These are phyloP conservation scores for Chaetogeoica ovagalla DNA, from an alignment of 2,888 invertebrate genomes.

Conservation along the genomic window DNA sequence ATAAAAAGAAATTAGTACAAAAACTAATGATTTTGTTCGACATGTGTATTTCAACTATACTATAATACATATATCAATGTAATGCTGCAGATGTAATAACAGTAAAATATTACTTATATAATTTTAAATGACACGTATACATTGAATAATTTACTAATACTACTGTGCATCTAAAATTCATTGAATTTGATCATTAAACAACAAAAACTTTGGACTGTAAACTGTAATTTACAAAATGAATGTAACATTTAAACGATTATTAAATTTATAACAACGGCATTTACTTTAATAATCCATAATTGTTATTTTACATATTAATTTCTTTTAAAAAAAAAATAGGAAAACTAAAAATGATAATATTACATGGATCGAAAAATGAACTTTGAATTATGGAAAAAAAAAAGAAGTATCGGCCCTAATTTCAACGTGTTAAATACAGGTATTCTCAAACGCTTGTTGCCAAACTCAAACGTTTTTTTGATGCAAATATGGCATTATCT, in stretches of 20 bases:
- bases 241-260: background rate
- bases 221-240: background rate
- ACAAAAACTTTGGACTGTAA: background rate
- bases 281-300: background rate
- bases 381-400: slow-evolving; percentile 1
- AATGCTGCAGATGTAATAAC: slow-evolving; percentile 3
- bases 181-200: background rate
- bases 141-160: slow-evolving; percentile 1
- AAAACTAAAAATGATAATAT: slow-evolving; percentile 7
- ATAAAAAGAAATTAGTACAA: slow-evolving; percentile 8
- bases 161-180: background rate
- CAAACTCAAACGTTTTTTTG: slow-evolving; percentile 35
- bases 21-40: slow-evolving; percentile 24
- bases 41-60: background rate
- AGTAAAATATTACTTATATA: background rate
- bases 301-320: background rate
- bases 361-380: background rate
- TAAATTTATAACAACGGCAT: background rate
- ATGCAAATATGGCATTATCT: slow-evolving; percentile 12
- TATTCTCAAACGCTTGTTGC: slow-evolving; percentile 30
- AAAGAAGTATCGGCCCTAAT: background rate
- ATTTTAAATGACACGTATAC: slow-evolving; percentile 7
- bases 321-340: background rate
- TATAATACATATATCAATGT: background rate
- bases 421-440: background rate